These are phyloP conservation scores for Hirundichthys speculiger DNA, from an alignment of 2,113 vertebrate genomes.

Conservation along the genomic window DNA sequence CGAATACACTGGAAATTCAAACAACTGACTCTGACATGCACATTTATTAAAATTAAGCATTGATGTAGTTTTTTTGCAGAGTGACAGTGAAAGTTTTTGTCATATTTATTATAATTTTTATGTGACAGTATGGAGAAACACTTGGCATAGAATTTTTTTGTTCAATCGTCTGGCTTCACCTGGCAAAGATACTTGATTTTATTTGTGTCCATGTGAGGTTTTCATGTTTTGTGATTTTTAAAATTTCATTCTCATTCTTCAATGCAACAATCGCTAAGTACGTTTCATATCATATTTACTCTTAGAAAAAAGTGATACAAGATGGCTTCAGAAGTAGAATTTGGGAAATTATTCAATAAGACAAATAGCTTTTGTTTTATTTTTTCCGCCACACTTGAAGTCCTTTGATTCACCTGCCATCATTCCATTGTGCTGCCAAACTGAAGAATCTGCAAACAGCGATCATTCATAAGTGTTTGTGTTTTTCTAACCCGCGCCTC, in stretches of 20 bases:
- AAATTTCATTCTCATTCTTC: no score
- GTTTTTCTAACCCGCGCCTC: conserved; percentile 18
- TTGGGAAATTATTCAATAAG: no score
- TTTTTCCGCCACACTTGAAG: not conserved
- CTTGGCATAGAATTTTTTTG: no score
- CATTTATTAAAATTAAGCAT: conserved; percentile 1
- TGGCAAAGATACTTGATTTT: no score
- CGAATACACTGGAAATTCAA: conserved; percentile 22
- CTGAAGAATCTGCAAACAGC: conserved; percentile 15
- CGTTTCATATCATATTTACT: no score
- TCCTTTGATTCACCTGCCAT: conserved; percentile 18
- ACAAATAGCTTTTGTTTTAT: not conserved
- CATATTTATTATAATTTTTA: not conserved
- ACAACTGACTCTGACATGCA: conserved; percentile 6
- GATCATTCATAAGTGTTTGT: conserved; percentile 32
- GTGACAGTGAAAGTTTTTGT: not conserved
- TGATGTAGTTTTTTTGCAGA: conserved; percentile 18
- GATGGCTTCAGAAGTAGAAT: no score
- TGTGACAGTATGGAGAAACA: not conserved
- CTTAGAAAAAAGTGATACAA: no score
- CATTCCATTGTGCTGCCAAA: conserved; percentile 6
- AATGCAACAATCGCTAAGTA: no score
- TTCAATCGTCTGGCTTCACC: no score
- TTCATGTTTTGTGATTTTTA: no score
- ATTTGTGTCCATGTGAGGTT: no score